Percentiles rank a stretch among this genome's conserved stretches.
Evolutionary conservation across 2,888 invertebrate genomes (phyloP).

Genomic region (Leucoma salicis): DNA sequence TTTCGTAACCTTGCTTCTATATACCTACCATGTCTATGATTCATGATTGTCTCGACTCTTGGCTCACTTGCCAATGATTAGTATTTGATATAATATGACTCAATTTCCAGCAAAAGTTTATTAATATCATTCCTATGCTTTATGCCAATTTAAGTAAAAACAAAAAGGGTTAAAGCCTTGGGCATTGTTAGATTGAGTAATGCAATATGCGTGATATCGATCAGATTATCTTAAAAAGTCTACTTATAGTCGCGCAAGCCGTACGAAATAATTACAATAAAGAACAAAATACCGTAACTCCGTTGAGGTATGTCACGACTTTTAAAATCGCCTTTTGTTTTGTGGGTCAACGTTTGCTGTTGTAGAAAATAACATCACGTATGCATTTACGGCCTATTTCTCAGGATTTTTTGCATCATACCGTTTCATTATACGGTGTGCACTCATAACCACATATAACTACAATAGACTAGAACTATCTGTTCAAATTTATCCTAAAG

Average conservation of each 20-base stretch:
- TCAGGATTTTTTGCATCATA: constrained; percentile 43
- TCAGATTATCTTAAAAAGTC: constrained; percentile 37
- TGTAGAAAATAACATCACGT: constrained; percentile 43
- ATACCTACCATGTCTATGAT: constrained; percentile 42
- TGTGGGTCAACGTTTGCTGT: constrained; percentile 53
- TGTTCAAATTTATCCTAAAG: no score
- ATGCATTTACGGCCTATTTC: constrained; percentile 46
- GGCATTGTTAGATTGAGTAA: constrained; percentile 38
- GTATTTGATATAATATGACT: neutral
- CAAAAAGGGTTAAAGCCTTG: constrained; percentile 36
- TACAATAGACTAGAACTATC: no score
- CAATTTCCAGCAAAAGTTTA: neutral
- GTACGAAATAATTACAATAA: constrained; percentile 40
- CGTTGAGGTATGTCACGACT: constrained; percentile 48
- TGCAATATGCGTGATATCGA: constrained; percentile 31
- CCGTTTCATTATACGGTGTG: constrained; percentile 23
- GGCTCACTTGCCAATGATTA: constrained; percentile 14
- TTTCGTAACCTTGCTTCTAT: constrained; percentile 54
- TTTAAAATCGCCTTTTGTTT: constrained; percentile 42
- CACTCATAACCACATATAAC: constrained; percentile 16
- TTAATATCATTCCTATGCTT: no score
- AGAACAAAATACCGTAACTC: constrained; percentile 45
- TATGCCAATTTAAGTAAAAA: constrained; percentile 20
- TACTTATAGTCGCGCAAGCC: constrained; percentile 39
- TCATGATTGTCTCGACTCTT: constrained; percentile 35